A percentile compares a stretch with the other conserved stretches of the same genome.
Evolutionary conservation across 1,140 invertebrate species (phyloP).

Genomic region (Dolichoris vasculosae): DNA sequence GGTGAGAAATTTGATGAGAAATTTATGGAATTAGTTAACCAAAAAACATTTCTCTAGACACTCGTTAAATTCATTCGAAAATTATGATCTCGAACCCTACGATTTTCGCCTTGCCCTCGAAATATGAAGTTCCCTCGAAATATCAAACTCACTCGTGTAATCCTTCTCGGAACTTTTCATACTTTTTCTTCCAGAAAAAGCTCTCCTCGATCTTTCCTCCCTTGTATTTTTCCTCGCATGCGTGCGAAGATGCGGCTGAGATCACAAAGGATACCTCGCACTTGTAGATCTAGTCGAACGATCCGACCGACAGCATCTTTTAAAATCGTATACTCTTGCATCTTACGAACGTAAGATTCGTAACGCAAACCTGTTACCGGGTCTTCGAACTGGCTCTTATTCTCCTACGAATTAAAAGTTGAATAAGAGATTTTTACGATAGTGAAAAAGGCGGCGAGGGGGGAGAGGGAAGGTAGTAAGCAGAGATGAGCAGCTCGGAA

Average conservation of each 20-base stretch:
- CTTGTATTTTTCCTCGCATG: constrained; percentile 7
- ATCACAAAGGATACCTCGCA: constrained; percentile 40
- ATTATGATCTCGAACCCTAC: constrained; percentile 12
- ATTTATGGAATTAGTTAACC: neutral
- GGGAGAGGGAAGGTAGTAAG: constrained; percentile 37
- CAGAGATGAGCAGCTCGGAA: constrained; percentile 1
- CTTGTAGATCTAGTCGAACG: neutral
- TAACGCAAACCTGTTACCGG: neutral
- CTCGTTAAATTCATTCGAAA: neutral
- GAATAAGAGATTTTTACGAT: constrained; percentile 2
- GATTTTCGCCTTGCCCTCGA: neutral
- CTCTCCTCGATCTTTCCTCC: too few relatives aligned
- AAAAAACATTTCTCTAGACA: constrained; percentile 11
- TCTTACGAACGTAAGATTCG: too few relatives aligned
- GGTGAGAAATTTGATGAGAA: neutral
- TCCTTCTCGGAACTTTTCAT: constrained; percentile 24
- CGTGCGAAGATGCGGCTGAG: constrained; percentile 56
- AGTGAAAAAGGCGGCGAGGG: constrained; percentile 39
- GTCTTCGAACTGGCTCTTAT: constrained; percentile 37
- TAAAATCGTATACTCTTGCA: neutral
- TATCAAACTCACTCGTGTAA: neutral
- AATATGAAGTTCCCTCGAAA: too few relatives aligned
- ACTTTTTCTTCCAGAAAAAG: neutral
- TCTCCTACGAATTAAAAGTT: constrained; percentile 53
- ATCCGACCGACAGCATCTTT: constrained; percentile 22